Evolutionary conservation across 1,140 invertebrate genomes (phyloP).

Genomic region (Drosophila tsacasi): DNA sequence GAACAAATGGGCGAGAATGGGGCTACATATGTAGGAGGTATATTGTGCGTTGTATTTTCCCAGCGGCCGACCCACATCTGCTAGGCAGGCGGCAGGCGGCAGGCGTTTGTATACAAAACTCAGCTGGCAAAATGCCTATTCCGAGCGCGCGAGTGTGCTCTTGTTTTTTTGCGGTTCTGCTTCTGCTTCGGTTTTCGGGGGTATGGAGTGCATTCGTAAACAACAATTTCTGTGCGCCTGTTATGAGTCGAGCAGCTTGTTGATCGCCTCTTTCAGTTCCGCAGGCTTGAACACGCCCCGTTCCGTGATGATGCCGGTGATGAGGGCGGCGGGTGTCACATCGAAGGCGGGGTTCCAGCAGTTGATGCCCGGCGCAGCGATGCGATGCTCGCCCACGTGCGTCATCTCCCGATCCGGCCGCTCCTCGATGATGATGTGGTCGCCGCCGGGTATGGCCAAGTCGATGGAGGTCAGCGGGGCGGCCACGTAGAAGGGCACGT

Average conservation of each 20-base stretch:
- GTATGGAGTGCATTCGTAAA: constrained; percentile 60
- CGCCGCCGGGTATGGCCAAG: constrained; percentile 91
- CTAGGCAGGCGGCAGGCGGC: constrained; percentile 9
- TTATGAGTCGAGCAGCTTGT: constrained; percentile 70
- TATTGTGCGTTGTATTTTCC: constrained; percentile 74
- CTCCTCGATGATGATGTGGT: constrained; percentile 97
- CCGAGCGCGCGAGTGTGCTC: constrained; percentile 43
- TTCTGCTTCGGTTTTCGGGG: constrained; percentile 26
- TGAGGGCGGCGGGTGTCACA: constrained; percentile 97
- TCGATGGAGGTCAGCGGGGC: constrained; percentile 97
- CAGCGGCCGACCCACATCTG: constrained; percentile 62
- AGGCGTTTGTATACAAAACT: constrained; percentile 58
- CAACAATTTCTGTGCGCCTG: constrained; percentile 48
- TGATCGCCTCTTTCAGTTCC: constrained; percentile 71
- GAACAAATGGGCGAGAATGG: constrained; percentile 57
- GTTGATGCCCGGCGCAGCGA: constrained; percentile 94
- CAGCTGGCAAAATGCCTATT: constrained; percentile 58
- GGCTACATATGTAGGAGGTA: constrained; percentile 65
- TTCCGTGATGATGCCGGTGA: constrained; percentile 98
- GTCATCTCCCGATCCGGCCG: constrained; percentile 96
- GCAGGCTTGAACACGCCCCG: constrained; percentile 92
- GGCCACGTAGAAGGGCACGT: constrained; percentile 97
- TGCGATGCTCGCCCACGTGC: constrained; percentile 91
- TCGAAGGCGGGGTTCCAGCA: constrained; percentile 99
- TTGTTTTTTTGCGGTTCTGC: constrained; percentile 21